phyloP scores from a whole-genome alignment of 2,797 vertebrate genomes.

The Lutjanus campechanus region DNA sequence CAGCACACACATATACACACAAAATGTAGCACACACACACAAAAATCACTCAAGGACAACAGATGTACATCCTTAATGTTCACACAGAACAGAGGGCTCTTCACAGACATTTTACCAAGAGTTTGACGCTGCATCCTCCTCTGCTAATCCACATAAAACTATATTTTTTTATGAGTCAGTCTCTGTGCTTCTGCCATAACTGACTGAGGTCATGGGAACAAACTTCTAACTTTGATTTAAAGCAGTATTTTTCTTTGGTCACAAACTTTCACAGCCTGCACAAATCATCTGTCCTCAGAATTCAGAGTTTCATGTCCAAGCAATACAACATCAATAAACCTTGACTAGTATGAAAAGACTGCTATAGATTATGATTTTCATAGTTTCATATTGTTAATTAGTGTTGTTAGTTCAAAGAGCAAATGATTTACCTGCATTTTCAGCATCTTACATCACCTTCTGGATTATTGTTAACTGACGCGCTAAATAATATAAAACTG shows the following conservation, averaged over 20 bases:
- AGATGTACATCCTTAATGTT: slow-evolving; percentile 3
- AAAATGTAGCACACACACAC: background rate
- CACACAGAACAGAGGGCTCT: slow-evolving; percentile 4
- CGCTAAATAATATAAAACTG: too few species aligned
- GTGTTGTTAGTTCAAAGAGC: background rate
- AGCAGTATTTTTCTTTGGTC: background rate
- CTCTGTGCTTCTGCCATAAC: slow-evolving; percentile 8
- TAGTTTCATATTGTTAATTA: background rate
- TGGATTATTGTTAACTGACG: background rate
- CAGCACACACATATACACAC: slow-evolving; percentile 5
- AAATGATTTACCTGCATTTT: background rate
- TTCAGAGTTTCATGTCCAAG: background rate
- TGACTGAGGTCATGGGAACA: background rate
- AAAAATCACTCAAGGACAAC: slow-evolving; percentile 25
- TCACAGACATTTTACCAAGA: slow-evolving; percentile 3
- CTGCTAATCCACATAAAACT: slow-evolving; percentile 3
- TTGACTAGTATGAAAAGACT: background rate
- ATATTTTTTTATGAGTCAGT: background rate
- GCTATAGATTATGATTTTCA: background rate
- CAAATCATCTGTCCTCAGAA: background rate
- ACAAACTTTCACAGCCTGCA: background rate
- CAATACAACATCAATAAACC: background rate
- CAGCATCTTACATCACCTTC: background rate
- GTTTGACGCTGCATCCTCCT: slow-evolving; percentile 6
- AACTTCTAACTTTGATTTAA: slow-evolving; percentile 1